Evolutionary conservation across 2,888 invertebrate species (phyloP).

Genomic region (Tholera decimalis): DNA sequence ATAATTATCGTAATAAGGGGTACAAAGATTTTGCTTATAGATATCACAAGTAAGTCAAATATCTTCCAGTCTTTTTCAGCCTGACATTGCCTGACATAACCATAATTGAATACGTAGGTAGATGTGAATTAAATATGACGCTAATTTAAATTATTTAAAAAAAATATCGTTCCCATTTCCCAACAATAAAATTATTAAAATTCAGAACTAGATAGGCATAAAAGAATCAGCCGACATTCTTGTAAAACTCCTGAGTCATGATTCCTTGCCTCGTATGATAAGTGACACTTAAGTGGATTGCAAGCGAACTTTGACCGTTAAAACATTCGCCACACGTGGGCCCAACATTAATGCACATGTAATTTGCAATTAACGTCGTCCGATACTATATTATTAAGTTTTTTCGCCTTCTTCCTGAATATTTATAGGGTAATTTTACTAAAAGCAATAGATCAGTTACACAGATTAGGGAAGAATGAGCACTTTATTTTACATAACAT

Average conservation of each 20-base stretch:
- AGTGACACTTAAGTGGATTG: constrained; percentile 58
- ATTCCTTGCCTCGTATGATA: constrained; percentile 37
- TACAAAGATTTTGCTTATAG: too few species aligned
- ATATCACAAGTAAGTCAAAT: not conserved
- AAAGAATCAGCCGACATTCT: constrained; percentile 29
- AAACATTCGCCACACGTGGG: constrained; percentile 51
- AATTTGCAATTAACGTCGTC: constrained; percentile 84
- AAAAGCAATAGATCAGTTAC: constrained; percentile 85
- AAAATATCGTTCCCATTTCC: not conserved
- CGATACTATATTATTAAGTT: constrained; percentile 85
- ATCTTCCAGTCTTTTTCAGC: not conserved
- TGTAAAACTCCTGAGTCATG: constrained; percentile 52
- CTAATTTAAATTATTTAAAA: too few species aligned
- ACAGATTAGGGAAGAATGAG: constrained; percentile 74
- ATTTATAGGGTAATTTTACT: constrained; percentile 90
- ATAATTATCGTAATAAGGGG: too few species aligned
- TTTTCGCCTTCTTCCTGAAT: constrained; percentile 85
- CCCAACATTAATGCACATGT: constrained; percentile 75
- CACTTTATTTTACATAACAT: constrained; percentile 68
- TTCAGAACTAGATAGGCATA: not conserved
- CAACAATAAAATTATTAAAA: constrained; percentile 1
- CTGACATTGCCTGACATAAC: too few species aligned
- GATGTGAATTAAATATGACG: too few species aligned
- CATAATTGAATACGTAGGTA: too few species aligned
- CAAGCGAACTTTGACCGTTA: constrained; percentile 72